Percentiles rank a stretch among this genome's conserved stretches.
These are phyloP conservation scores for Agrilus planipennis DNA, from an alignment of 1,140 invertebrate species.

Conservation along the genomic window DNA sequence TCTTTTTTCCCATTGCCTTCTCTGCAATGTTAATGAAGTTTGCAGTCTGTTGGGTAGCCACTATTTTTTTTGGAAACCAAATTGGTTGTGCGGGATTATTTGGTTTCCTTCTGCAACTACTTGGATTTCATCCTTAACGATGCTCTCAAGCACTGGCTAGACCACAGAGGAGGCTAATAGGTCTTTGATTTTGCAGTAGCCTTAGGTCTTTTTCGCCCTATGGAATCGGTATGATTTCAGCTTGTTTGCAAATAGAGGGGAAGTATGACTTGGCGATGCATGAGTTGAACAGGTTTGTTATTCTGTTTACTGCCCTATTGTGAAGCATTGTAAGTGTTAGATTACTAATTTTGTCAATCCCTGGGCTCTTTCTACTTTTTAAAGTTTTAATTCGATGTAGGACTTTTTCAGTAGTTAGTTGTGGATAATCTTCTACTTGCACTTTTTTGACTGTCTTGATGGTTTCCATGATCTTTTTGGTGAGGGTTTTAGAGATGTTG, in stretches of 20 bases:
- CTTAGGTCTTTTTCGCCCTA: constrained; percentile 1
- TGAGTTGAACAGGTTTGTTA: not conserved
- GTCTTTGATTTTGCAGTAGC: too few relatives aligned
- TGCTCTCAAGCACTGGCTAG: not conserved
- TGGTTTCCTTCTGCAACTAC: not conserved
- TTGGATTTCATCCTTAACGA: not conserved
- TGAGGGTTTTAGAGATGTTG: too few relatives aligned
- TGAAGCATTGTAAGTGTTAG: too few relatives aligned
- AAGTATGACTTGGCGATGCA: not conserved
- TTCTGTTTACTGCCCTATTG: not conserved
- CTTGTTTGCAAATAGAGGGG: not conserved
- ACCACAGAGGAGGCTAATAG: too few relatives aligned
- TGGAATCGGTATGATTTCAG: not conserved
- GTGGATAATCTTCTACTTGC: too few relatives aligned
- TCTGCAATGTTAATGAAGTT: not conserved
- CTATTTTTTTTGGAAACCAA: not conserved
- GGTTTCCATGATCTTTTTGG: too few relatives aligned
- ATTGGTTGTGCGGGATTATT: not conserved
- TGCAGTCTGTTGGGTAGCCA: not conserved
- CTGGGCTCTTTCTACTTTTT: too few relatives aligned
- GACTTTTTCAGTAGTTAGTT: too few relatives aligned
- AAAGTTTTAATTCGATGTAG: too few relatives aligned
- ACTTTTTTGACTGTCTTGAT: too few relatives aligned
- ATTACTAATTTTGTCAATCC: too few relatives aligned
- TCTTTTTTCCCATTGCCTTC: not conserved